phyloP scores from a whole-genome alignment of 2,888 invertebrate species.

The Flabesymbios commensalis region DNA sequence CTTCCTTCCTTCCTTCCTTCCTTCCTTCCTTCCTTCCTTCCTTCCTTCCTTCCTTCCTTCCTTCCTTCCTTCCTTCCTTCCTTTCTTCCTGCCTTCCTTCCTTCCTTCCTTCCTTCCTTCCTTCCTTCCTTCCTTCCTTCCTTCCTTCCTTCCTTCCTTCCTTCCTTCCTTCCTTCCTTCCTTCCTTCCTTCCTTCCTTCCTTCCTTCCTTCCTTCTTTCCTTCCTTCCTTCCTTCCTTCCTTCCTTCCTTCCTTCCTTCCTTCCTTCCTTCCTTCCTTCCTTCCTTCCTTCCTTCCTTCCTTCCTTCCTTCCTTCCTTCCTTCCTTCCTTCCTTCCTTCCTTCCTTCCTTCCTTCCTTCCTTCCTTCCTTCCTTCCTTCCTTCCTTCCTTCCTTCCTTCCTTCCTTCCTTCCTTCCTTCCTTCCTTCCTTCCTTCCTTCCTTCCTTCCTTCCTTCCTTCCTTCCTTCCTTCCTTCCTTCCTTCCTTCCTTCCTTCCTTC shows the following conservation, averaged over 20 bases:
- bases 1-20: slow-evolving; percentile 10
- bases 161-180: slow-evolving; percentile 6
- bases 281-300: slow-evolving; percentile 1
- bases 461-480: not conserved
- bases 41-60: slow-evolving; percentile 6
- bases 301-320: slow-evolving; percentile 1
- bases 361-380: slow-evolving; percentile 6
- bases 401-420: slow-evolving; percentile 8
- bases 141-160: slow-evolving; percentile 4
- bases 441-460: slow-evolving; percentile 6
- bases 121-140: slow-evolving; percentile 8
- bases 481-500: slow-evolving; percentile 1
- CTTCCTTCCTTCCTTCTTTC: not conserved
- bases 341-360: slow-evolving; percentile 7
- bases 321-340: not conserved
- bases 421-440: slow-evolving; percentile 13
- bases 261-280: slow-evolving; percentile 5
- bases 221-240: slow-evolving; percentile 6
- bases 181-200: not conserved
- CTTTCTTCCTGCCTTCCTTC: slow-evolving; percentile 6
- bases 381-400: slow-evolving; percentile 5
- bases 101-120: slow-evolving; percentile 4
- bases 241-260: not conserved
- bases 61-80: slow-evolving; percentile 8
- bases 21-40: slow-evolving; percentile 4